Evolutionary conservation across 53 echinoderm and acorn worm genomes (phyloP).

Genomic region (Henricia sp.): DNA sequence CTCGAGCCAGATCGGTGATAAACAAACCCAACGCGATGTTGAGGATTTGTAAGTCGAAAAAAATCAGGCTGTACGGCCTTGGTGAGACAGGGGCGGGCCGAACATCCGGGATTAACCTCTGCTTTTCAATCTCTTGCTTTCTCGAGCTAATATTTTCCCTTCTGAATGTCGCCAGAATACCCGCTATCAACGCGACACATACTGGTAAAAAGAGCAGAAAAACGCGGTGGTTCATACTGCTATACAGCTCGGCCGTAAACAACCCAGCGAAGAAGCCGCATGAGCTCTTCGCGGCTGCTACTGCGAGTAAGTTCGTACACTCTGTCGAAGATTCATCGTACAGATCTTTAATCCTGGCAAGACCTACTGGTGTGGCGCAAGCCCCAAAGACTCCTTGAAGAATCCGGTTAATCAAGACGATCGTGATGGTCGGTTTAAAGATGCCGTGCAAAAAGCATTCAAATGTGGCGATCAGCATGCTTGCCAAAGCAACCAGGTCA

Average conservation of each 20-base stretch:
- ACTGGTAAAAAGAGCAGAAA: slow-evolving; percentile 13
- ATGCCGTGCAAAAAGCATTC: slow-evolving; percentile 13
- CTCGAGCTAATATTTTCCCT: slow-evolving; percentile 8
- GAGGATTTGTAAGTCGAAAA: slow-evolving; percentile 8
- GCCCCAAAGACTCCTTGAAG: slow-evolving; percentile 12
- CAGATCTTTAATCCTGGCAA: slow-evolving; percentile 28
- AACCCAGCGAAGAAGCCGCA: not conserved
- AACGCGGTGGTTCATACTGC: not conserved
- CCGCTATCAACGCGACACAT: not conserved
- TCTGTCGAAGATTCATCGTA: not conserved
- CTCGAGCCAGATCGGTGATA: not conserved
- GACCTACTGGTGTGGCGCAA: not conserved
- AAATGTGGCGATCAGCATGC: not conserved
- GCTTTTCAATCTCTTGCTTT: not conserved
- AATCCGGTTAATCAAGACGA: not conserved
- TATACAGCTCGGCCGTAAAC: not conserved
- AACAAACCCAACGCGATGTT: not conserved
- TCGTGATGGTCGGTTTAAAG: not conserved
- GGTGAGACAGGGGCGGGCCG: too few relatives aligned
- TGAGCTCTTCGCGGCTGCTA: not conserved
- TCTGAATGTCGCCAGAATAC: slow-evolving; percentile 19
- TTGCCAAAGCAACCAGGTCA: not conserved
- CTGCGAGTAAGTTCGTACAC: not conserved
- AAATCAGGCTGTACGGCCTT: not conserved
- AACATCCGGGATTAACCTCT: too few relatives aligned